Evolutionary conservation across 30 jellyfish, hydroid and myxozoan genomes (phyloP).

Genomic region (Aurelia aurita): DNA sequence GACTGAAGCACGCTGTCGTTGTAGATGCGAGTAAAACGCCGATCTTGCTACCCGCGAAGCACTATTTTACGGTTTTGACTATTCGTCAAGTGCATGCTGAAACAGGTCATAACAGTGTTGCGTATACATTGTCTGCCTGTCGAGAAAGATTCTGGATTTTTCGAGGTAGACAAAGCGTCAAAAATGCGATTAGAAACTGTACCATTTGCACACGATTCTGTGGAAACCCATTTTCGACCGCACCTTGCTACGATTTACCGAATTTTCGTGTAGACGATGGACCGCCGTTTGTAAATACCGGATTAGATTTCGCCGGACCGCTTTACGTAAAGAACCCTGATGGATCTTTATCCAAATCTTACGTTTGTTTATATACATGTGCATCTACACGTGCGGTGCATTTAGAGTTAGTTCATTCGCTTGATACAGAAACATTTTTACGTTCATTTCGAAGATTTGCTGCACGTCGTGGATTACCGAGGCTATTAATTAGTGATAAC

Average conservation of each 20-base stretch:
- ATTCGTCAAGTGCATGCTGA: constrained; percentile 16
- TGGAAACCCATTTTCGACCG: constrained; percentile 10
- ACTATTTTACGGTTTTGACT: constrained; percentile 11
- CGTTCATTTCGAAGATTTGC: constrained; percentile 28
- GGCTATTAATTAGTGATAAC: constrained; percentile 5
- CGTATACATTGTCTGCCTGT: constrained; percentile 31
- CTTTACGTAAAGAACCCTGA: constrained; percentile 12
- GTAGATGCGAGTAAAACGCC: constrained; percentile 12
- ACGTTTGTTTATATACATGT: constrained; percentile 34
- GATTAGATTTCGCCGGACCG: constrained; percentile 34
- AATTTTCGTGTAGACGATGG: constrained; percentile 21
- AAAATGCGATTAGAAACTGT: not conserved
- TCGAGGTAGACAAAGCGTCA: constrained; percentile 9
- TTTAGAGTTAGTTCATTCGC: constrained; percentile 17
- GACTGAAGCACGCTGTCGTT: constrained; percentile 6
- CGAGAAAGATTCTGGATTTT: constrained; percentile 15
- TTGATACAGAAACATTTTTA: constrained; percentile 20
- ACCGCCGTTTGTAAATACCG: constrained; percentile 4
- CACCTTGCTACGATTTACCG: constrained; percentile 35
- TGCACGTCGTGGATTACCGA: constrained; percentile 37
- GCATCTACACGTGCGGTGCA: constrained; percentile 50
- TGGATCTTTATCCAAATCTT: constrained; percentile 10
- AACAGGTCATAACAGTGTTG: constrained; percentile 17
- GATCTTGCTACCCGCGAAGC: not conserved
- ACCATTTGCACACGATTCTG: not conserved